phyloP scores from a whole-genome alignment of 2,113 vertebrate species.

The Dipodomys merriami region DNA sequence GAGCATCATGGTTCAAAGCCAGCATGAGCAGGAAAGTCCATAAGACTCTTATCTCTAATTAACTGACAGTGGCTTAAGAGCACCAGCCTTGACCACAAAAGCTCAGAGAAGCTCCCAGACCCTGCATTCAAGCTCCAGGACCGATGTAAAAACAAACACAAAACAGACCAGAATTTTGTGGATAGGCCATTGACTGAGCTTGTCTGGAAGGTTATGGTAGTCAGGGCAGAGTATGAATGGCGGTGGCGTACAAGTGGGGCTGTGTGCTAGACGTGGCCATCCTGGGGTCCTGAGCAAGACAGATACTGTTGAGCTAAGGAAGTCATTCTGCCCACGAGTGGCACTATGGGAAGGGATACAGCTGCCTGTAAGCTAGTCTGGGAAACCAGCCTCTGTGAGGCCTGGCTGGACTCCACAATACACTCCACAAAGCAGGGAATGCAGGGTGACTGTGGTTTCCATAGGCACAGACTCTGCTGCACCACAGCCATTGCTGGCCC shows the following conservation, averaged over 20 bases:
- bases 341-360: background rate
- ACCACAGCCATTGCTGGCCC: background rate
- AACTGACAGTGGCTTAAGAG: too few species aligned
- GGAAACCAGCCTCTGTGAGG: conserved; percentile 12
- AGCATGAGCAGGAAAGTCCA: too few species aligned
- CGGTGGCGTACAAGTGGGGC: background rate
- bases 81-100: too few species aligned
- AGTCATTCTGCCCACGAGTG: background rate
- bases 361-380: background rate
- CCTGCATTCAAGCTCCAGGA: too few species aligned
- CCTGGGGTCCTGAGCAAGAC: background rate
- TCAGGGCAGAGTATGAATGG: background rate
- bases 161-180: background rate
- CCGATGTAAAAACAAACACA: too few species aligned
- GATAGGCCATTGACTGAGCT: background rate
- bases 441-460: background rate
- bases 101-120: too few species aligned
- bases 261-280: background rate
- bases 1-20: too few species aligned
- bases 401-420: conserved; percentile 19
- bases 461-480: background rate
- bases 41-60: too few species aligned
- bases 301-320: background rate
- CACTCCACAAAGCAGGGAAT: conserved; percentile 13
- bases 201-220: background rate